Base-by-base conservation (phyloP, 2,113 vertebrate species). In the Grammomys dolichurus region DNA sequence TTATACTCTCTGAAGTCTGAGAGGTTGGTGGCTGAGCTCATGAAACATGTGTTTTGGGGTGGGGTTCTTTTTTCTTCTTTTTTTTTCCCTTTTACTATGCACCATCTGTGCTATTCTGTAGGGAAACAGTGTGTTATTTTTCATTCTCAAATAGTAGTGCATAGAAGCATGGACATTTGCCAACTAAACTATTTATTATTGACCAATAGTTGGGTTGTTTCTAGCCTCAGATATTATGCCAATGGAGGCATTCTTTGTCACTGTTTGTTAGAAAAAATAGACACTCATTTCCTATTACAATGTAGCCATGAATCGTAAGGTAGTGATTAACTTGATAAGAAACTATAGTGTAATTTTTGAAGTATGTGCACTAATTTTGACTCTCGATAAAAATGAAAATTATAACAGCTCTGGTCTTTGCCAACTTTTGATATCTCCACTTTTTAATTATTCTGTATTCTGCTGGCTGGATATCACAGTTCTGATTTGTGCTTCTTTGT, bases 401-500 rank as follows among this genome's bases (percentile, higher is more conserved):
- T 80, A 46, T 28, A 65, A 51, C 58, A 93, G 51, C 10, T 33
- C 31, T 48, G 89, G 73, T 70, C 73, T 73, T 94, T 89, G 73
- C 43, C 40, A 93, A n/a, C 5, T 24, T 94, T 95, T 77, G 72
- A 24, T 73, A 60, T 82, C 94, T 87, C 88, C 54, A 56, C 81
- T 43, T 90, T 70, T 92, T 75, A 58, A 14, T 91, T 46, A 46
- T 70, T 87, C 67, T 91, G 3, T 54, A 88, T 87, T 77, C 43
- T 78, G 28, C 56, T 82, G 24, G 16, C 11, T 60, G 5, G 58
- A 16, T 56, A 63, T 28, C 94, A 22, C 69, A 73, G 31, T 89
- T 90, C 87, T 87, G n/a, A 90, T 85, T 93, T 87, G 10, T 76
- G 67, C 90, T 87, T 87, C 33, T 77, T 88, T 67, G 86, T 93